A percentile compares a stretch with the other conserved stretches of the same genome.
These are phyloP conservation scores for Tetranychus cinnabarinus DNA, from an alignment of 1,140 invertebrate genomes.

Conservation along the genomic window DNA sequence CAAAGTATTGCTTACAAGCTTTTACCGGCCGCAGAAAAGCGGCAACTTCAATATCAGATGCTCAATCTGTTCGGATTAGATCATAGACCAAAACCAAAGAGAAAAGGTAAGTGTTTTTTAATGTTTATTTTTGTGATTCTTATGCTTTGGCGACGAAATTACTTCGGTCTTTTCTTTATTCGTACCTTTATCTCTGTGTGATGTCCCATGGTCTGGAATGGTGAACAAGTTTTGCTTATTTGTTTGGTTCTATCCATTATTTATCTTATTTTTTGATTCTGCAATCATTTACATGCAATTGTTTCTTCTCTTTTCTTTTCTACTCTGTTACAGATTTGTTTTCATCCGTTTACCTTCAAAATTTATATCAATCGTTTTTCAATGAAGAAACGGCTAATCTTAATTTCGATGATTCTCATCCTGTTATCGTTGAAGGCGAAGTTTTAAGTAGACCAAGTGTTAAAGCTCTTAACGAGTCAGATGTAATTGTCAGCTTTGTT, in stretches of 20 bases:
- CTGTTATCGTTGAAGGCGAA: not conserved
- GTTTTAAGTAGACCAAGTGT: constrained; percentile 31
- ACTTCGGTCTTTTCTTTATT: not conserved
- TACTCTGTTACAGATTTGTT: too few species aligned
- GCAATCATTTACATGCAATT: too few species aligned
- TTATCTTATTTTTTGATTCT: too few species aligned
- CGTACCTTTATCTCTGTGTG: too few species aligned
- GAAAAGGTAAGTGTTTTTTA: constrained; percentile 15
- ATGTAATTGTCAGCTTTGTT: constrained; percentile 69
- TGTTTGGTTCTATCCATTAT: too few species aligned
- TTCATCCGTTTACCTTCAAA: constrained; percentile 56
- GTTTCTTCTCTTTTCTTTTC: too few species aligned
- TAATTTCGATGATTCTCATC: constrained; percentile 35
- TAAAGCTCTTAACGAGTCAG: constrained; percentile 56
- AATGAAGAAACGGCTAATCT: constrained; percentile 27
- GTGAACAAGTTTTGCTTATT: too few species aligned
- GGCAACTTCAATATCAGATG: constrained; percentile 62
- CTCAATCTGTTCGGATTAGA: constrained; percentile 58
- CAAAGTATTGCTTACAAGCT: constrained; percentile 54
- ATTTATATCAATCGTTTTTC: constrained; percentile 55
- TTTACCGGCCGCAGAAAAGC: constrained; percentile 43
- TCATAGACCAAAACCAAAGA: constrained; percentile 39
- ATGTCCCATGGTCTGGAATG: too few species aligned
- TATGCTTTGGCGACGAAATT: too few species aligned
- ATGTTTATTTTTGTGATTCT: too few species aligned